Conservation (phyloP, 2,888 invertebrate species). For the Acrobasis consociella region DNA sequence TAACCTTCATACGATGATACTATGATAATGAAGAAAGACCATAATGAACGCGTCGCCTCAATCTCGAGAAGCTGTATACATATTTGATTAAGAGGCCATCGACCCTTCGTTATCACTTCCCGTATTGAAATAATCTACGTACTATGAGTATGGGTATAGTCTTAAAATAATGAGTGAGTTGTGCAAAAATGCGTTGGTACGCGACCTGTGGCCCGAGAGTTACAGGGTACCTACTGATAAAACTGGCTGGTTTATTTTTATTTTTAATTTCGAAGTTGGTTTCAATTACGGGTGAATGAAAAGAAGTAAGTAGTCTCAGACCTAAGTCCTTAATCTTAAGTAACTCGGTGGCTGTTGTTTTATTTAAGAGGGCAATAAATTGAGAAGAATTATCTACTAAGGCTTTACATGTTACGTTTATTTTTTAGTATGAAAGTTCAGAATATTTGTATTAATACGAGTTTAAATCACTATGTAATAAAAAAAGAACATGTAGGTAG, state of each 20-base stretch:
- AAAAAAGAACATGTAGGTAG: too few species aligned
- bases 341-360: too few species aligned
- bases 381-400: too few species aligned
- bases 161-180: conserved; percentile 22
- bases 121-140: conserved; percentile 35
- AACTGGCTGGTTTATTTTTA: background rate
- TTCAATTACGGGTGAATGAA: too few species aligned
- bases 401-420: too few species aligned
- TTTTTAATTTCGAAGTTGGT: background rate
- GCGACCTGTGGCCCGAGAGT: background rate
- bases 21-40: conserved; percentile 33
- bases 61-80: conserved; percentile 53
- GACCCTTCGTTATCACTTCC: conserved; percentile 58
- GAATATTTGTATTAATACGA: too few species aligned
- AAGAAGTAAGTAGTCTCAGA: too few species aligned
- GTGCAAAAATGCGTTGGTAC: conserved; percentile 12
- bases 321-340: too few species aligned
- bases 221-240: background rate
- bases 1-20: conserved; percentile 29
- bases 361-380: too few species aligned
- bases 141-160: conserved; percentile 16
- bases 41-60: conserved; percentile 43
- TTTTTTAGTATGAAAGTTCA: too few species aligned
- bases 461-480: too few species aligned
- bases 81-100: conserved; percentile 62